Evolutionary conservation across 2,113 vertebrate species (phyloP), one percentile per base, ranked within the genome.

Genomic region (Sprattus sprattus): DNA sequence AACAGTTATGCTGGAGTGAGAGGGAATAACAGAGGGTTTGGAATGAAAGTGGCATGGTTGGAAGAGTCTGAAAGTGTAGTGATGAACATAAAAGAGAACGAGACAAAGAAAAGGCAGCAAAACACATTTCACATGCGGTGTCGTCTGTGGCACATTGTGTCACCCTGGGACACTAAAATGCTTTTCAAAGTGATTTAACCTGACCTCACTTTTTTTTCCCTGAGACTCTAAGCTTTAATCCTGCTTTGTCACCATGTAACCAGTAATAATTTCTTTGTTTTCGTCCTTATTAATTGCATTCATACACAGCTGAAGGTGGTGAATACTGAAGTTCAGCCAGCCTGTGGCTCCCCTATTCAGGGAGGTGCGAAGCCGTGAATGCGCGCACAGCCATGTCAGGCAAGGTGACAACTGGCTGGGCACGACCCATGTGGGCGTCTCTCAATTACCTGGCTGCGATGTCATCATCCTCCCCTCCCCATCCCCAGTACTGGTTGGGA

Each of bases 401-500:
- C 71, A 5, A 15, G 32, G 32, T 39, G 71, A 28, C 32, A 78
- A 15, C 13, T 44, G 71, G 71, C 15, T 39, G 39, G 71, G 54
- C 18, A 6, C 52, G 15, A 54, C 16, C 18, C 54, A 60, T 6
- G 54, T 4, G 18, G 18, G 10, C 39, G 28, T 78, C 28, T 78
- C 64, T 44, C 18, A 6, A 6, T 78, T 32, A 98, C 97, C 97
- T 96, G 89, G 96, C 94, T 80, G 97, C 97, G 0, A 99, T 98
- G 92, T 99, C 97, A 0, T 99, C 97, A 22, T 99, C 97, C 88
- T 99, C 97, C 0, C 97, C 97, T 0, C 97, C 97, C 97, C 97
- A 98, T 57, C 97, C 97, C 97, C 97, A 99, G 87, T 98, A 99
- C 86, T 97, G 96, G 8, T 99, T 99, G 47, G 97, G 97, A 86